phyloP scores from a whole-genome alignment of 1,140 invertebrate species.

The Linepithema humile region DNA sequence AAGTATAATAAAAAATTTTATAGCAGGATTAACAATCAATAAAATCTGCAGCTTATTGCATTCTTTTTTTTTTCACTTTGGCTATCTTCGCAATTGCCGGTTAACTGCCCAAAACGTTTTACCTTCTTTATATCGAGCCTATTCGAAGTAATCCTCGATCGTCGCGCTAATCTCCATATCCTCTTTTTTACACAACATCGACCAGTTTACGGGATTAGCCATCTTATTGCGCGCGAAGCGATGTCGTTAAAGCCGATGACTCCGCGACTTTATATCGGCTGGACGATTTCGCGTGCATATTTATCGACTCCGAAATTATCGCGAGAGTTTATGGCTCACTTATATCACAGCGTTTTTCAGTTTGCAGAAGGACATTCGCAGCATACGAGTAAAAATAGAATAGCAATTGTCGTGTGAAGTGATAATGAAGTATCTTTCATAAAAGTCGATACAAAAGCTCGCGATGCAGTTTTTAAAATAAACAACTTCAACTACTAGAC shows the following conservation, averaged over 20 bases:
- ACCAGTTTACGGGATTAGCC: slow-evolving; percentile 59
- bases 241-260: slow-evolving; percentile 67
- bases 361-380: not conserved
- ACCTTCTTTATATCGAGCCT: slow-evolving; percentile 8
- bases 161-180: slow-evolving; percentile 54
- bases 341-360: slow-evolving; percentile 16
- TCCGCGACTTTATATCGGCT: slow-evolving; percentile 60
- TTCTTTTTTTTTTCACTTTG: not conserved
- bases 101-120: slow-evolving; percentile 30
- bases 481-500: slow-evolving; percentile 9
- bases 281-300: slow-evolving; percentile 40
- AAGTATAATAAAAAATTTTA: slow-evolving; percentile 23
- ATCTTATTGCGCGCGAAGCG: slow-evolving; percentile 35
- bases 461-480: not conserved
- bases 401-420: not conserved
- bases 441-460: not conserved
- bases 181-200: slow-evolving; percentile 52
- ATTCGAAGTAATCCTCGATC: slow-evolving; percentile 28
- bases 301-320: slow-evolving; percentile 54
- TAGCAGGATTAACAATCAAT: slow-evolving; percentile 24
- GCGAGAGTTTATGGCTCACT: slow-evolving; percentile 46
- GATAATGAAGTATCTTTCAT: slow-evolving; percentile 6
- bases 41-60: not conserved
- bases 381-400: not conserved
- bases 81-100: not conserved